A percentile compares a stretch with the other conserved stretches of the same genome.
Conservation (phyloP, 2,797 vertebrate species). For the Rhinella marina region DNA sequence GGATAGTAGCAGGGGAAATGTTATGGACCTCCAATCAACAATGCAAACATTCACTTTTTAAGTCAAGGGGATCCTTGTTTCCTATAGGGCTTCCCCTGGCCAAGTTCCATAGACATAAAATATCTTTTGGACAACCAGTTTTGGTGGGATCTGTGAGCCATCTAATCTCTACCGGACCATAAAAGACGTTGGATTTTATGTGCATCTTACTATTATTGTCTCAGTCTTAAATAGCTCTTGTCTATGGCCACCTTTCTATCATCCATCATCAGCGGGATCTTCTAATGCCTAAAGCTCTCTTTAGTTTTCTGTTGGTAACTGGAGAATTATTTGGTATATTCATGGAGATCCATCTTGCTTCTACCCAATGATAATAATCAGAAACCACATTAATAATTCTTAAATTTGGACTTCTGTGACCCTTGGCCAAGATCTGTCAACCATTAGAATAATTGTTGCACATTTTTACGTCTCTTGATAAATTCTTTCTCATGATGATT, state of each 20-base stretch:
- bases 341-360: neutral
- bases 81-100: too few relatives aligned
- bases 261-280: neutral
- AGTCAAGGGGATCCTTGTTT: too few relatives aligned
- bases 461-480: neutral
- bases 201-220: neutral
- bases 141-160: neutral
- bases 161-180: neutral
- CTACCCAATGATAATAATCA: neutral
- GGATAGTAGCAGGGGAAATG: too few relatives aligned
- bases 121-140: neutral
- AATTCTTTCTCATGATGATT: neutral
- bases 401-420: neutral
- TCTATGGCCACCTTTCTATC: neutral
- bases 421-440: neutral
- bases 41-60: too few relatives aligned
- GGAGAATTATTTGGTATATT: neutral
- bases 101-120: too few relatives aligned
- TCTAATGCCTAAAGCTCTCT: neutral
- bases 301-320: neutral
- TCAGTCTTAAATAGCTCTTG: neutral
- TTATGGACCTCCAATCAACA: too few relatives aligned
- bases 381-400: slow-evolving; percentile 16
- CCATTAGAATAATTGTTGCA: neutral
- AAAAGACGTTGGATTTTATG: neutral